Percentiles rank a stretch among this genome's conserved stretches.
Evolutionary conservation across 2,797 vertebrate genomes (phyloP).

Genomic region (Pristis pectinata): DNA sequence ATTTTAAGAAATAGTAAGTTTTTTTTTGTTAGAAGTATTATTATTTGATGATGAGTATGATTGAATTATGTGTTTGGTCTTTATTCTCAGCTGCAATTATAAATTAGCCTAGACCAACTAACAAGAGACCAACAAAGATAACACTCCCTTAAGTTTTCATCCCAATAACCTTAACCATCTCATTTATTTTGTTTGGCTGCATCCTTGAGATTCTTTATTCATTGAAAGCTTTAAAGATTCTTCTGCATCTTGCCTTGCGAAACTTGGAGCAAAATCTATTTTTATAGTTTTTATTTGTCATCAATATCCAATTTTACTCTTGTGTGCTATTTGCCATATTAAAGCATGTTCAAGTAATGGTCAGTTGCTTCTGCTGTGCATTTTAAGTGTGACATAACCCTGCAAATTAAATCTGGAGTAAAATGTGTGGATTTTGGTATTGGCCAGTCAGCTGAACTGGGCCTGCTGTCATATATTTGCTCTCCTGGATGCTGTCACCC

Average conservation of each 20-base stretch:
- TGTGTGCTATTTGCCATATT: not conserved
- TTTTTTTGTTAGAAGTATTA: not conserved
- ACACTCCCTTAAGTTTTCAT: not conserved
- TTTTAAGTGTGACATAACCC: not conserved
- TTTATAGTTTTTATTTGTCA: not conserved
- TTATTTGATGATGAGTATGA: not conserved
- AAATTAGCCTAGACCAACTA: not conserved
- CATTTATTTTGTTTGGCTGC: slow-evolving; percentile 39
- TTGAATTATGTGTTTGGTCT: not conserved
- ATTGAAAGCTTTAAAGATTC: not conserved
- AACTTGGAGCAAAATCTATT: not conserved
- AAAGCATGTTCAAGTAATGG: not conserved
- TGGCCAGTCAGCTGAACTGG: not conserved
- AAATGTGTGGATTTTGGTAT: not conserved
- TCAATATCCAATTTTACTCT: not conserved
- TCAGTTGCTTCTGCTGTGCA: no score
- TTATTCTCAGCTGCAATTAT: not conserved
- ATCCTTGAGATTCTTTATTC: slow-evolving; percentile 42
- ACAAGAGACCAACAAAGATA: not conserved
- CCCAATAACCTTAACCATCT: no score
- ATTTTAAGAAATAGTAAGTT: slow-evolving; percentile 67
- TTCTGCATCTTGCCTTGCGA: not conserved
- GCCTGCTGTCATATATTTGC: not conserved
- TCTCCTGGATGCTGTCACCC: not conserved
- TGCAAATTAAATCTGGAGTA: not conserved